Percentiles rank a stretch among this genome's conserved stretches.
Conservation (phyloP, 2,888 invertebrate genomes). For the Leuctra nigra region DNA sequence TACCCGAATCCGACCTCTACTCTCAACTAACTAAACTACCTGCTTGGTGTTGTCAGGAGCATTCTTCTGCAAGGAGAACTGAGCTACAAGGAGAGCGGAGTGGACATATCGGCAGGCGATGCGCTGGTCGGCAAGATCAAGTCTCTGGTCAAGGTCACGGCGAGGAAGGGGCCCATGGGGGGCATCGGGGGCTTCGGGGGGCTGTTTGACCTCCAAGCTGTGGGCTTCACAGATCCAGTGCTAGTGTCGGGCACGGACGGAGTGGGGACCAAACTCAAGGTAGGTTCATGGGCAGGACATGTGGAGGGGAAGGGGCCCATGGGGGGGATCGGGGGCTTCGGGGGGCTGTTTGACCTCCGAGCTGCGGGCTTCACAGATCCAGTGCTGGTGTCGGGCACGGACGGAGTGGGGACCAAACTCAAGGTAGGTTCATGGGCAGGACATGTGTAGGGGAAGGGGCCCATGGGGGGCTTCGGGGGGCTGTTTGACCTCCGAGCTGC, state of each 20-base stretch:
- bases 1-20: too few relatives aligned
- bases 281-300: too few relatives aligned
- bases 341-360: slow-evolving; percentile 83
- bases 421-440: slow-evolving; percentile 65
- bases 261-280: slow-evolving; percentile 94
- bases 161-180: slow-evolving; percentile 70
- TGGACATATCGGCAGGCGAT: slow-evolving; percentile 90
- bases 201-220: slow-evolving; percentile 76
- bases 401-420: slow-evolving; percentile 95
- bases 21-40: too few relatives aligned
- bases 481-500: slow-evolving; percentile 79
- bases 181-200: slow-evolving; percentile 91
- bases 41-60: too few relatives aligned
- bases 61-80: slow-evolving; percentile 55
- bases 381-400: slow-evolving; percentile 86
- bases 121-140: slow-evolving; percentile 75
- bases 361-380: slow-evolving; percentile 72
- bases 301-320: slow-evolving; percentile 68
- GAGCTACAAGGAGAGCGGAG: slow-evolving; percentile 87
- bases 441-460: slow-evolving; percentile 67
- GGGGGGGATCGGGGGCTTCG: slow-evolving; percentile 86
- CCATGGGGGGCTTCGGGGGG: slow-evolving; percentile 87
- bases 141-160: slow-evolving; percentile 70
- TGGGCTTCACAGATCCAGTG: slow-evolving; percentile 71
- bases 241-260: slow-evolving; percentile 94